Evolutionary conservation across 2,797 vertebrate species (phyloP), one percentile per base, ranked within the genome.

Genomic region (Xenops minutus): DNA sequence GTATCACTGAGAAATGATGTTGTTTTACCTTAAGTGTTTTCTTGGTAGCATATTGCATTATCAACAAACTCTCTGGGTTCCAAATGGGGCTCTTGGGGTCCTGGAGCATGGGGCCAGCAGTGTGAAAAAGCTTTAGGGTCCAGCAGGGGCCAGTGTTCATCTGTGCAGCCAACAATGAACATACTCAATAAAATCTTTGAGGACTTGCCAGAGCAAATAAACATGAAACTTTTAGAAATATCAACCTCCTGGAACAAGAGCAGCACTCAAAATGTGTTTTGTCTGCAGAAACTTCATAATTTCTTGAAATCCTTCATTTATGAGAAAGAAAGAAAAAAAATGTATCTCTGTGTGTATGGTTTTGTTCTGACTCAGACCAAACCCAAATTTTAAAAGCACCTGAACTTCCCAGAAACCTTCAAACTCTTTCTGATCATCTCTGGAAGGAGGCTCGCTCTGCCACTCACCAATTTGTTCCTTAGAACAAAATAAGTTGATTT

Each of bases 341-440:
- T 16, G 8, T 27, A 22, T 39, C 6, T 36, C 0, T 24, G 10
- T 75, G 30, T 49, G 2, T 68, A 23, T 41, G 46, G 62, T 91
- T 92, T 78, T 80, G 49, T 67, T 94, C 32, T 94, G 48, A 91
- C 67, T 93, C 80, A 90, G 46, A 74, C 12, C 37, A 85, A 89
- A 72, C 24, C 3, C 9, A 72, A 62, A 55, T 85, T 79, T 74
- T 0, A 1, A 69, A 73, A 84, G 55, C 0, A 0, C 29, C 37
- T 21, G 5, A 72, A 75, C 22, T 93, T 94, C 80, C 71, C 67
- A 79, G 94, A 94, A 94, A 85, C 32, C 39, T 94, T 67, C 76
- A 21, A 92, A 85, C 22, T 12, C 7, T 90, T 81, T 90, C 34
- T 93, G 63, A 73, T 95, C 26, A 39, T 32, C 32, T 85, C 24